A percentile compares a stretch with the other conserved stretches of the same genome.
phyloP scores from a whole-genome alignment of 2,888 invertebrate genomes.

The Meandrusa payeni region DNA sequence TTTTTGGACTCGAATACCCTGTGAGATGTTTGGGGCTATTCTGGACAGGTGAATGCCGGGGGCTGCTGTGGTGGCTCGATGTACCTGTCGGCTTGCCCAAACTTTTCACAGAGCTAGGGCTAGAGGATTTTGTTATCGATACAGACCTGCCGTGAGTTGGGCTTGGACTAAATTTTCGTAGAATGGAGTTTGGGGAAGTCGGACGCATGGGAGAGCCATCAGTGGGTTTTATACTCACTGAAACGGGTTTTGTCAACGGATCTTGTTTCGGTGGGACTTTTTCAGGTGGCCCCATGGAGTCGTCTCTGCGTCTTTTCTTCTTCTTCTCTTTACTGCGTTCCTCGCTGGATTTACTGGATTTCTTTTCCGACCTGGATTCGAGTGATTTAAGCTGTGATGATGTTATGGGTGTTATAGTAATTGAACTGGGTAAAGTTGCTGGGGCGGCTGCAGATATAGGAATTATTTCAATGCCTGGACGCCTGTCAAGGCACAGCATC shows the following conservation, averaged over 20 bases:
- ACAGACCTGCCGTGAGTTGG: slow-evolving; percentile 84
- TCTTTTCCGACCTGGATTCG: slow-evolving; percentile 72
- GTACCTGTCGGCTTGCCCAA: slow-evolving; percentile 74
- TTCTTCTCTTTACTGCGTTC: slow-evolving; percentile 84
- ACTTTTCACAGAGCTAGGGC: slow-evolving; percentile 64
- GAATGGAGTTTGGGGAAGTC: slow-evolving; percentile 83
- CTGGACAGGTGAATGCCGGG: slow-evolving; percentile 88
- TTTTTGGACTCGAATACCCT: slow-evolving; percentile 88
- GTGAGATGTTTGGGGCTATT: slow-evolving; percentile 88
- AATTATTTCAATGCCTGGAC: slow-evolving; percentile 92
- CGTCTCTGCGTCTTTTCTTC: slow-evolving; percentile 87
- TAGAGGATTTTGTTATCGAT: slow-evolving; percentile 83
- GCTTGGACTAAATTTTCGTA: slow-evolving; percentile 87
- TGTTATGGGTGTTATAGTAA: slow-evolving; percentile 92
- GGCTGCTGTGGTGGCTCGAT: slow-evolving; percentile 82
- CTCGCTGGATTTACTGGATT: slow-evolving; percentile 67
- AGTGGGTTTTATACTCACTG: slow-evolving; percentile 87
- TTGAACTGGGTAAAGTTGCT: slow-evolving; percentile 87
- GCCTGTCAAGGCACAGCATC: slow-evolving; percentile 83
- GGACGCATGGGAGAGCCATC: slow-evolving; percentile 83
- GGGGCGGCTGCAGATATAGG: slow-evolving; percentile 85
- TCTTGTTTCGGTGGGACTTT: slow-evolving; percentile 89
- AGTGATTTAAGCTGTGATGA: slow-evolving; percentile 75
- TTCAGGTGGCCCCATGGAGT: slow-evolving; percentile 91
- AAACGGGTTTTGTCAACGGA: slow-evolving; percentile 85